A percentile compares a stretch with the other conserved stretches of the same genome.
Conservation (phyloP, 2,113 vertebrate species). For the Protobothrops mucrosquamatus region DNA sequence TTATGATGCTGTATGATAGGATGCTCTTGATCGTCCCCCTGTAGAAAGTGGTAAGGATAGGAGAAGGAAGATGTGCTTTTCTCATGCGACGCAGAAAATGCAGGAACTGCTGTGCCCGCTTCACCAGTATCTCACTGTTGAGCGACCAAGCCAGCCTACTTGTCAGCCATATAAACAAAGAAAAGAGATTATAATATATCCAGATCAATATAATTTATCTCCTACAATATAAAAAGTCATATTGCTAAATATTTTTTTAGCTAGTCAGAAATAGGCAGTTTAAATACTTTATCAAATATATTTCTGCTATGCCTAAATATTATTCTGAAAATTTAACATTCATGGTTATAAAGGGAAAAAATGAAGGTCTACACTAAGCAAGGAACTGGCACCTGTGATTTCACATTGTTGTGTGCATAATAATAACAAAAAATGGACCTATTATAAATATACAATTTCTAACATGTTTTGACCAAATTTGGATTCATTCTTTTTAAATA, state of each 20-base stretch:
- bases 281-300: slow-evolving; percentile 61
- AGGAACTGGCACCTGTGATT: not conserved
- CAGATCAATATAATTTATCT: not conserved
- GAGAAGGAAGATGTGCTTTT: too few species aligned
- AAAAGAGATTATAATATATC: not conserved
- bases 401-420: not conserved
- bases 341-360: slow-evolving; percentile 45
- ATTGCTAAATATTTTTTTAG: slow-evolving; percentile 42
- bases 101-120: too few species aligned
- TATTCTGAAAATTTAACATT: slow-evolving; percentile 41
- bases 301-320: slow-evolving; percentile 48
- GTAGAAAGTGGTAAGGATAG: too few species aligned
- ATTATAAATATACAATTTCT: too few species aligned
- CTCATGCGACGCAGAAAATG: too few species aligned
- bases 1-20: too few species aligned
- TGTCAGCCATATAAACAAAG: not conserved
- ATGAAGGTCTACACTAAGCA: not conserved
- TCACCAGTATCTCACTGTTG: too few species aligned
- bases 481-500: not conserved
- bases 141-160: too few species aligned
- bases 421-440: not conserved
- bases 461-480: not conserved
- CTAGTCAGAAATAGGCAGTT: slow-evolving; percentile 62
- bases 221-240: not conserved
- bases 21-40: too few species aligned